Percentiles rank a stretch among this genome's conserved stretches.
Evolutionary conservation across 1,140 invertebrate genomes (phyloP).

Genomic region (Ips typographus): DNA sequence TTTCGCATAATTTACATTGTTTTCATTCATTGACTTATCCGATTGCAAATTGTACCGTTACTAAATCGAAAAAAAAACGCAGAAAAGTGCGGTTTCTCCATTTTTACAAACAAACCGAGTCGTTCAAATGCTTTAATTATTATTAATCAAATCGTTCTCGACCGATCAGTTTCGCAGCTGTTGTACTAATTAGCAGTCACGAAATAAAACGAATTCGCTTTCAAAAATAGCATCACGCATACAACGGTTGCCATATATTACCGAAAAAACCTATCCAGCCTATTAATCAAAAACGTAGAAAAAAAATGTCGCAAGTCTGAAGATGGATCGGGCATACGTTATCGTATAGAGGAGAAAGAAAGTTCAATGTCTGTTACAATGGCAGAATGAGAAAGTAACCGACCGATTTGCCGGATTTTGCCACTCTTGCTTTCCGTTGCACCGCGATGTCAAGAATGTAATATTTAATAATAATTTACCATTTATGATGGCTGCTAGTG

Average conservation of each 20-base stretch:
- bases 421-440: neutral
- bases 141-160: no score
- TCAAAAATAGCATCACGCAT: conserved; percentile 22
- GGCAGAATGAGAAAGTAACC: conserved; percentile 12
- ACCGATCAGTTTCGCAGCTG: neutral
- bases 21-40: no score
- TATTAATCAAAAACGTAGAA: neutral
- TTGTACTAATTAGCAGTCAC: neutral
- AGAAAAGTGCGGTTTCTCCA: no score
- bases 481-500: no score
- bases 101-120: no score
- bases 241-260: neutral
- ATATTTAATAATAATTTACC: no score
- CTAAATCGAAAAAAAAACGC: no score
- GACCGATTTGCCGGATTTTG: neutral
- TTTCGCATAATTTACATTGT: no score
- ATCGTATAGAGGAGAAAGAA: neutral
- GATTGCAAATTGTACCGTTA: no score
- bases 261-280: neutral
- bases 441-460: neutral
- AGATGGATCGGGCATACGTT: conserved; percentile 13
- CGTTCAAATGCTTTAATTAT: no score
- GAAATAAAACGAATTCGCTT: conserved; percentile 14
- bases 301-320: conserved; percentile 15
- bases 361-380: conserved; percentile 7